Percentiles rank a stretch among this genome's conserved stretches.
Conservation (phyloP, 1,140 invertebrate genomes). For the Microplitis demolitor region DNA sequence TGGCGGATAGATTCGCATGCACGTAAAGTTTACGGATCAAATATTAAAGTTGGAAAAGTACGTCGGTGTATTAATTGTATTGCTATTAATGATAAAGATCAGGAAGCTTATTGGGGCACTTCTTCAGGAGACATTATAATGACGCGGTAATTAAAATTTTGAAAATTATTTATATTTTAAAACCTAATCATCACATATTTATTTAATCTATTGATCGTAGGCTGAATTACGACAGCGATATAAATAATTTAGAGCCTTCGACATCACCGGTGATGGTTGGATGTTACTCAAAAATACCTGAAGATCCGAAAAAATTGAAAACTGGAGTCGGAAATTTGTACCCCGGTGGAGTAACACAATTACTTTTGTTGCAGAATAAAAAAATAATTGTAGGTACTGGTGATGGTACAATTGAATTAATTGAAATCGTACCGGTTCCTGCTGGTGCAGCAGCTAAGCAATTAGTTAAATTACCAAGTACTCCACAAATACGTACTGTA, state of each 20-base stretch:
- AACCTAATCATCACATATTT: neutral
- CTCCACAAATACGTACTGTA: conserved; percentile 61
- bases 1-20: conserved; percentile 78
- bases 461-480: conserved; percentile 49
- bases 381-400: conserved; percentile 80
- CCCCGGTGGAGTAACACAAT: conserved; percentile 68
- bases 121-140: conserved; percentile 74
- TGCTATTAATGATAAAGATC: conserved; percentile 69
- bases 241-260: conserved; percentile 58
- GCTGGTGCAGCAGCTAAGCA: conserved; percentile 26
- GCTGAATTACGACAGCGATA: conserved; percentile 69
- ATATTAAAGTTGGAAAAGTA: conserved; percentile 75
- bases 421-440: conserved; percentile 61
- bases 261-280: conserved; percentile 69
- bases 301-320: conserved; percentile 52
- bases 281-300: conserved; percentile 69
- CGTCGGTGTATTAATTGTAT: conserved; percentile 70
- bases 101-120: conserved; percentile 82
- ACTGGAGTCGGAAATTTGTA: conserved; percentile 58
- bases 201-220: conserved; percentile 44
- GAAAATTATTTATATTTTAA: conserved; percentile 43
- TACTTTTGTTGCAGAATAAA: conserved; percentile 67
- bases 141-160: conserved; percentile 46
- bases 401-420: conserved; percentile 77
- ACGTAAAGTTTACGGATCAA: conserved; percentile 71